A percentile compares a stretch with the other conserved stretches of the same genome.
Evolutionary conservation across 64 coral and sea anemone genomes (phyloP).

Genomic region (Catalaphyllia jardinei): DNA sequence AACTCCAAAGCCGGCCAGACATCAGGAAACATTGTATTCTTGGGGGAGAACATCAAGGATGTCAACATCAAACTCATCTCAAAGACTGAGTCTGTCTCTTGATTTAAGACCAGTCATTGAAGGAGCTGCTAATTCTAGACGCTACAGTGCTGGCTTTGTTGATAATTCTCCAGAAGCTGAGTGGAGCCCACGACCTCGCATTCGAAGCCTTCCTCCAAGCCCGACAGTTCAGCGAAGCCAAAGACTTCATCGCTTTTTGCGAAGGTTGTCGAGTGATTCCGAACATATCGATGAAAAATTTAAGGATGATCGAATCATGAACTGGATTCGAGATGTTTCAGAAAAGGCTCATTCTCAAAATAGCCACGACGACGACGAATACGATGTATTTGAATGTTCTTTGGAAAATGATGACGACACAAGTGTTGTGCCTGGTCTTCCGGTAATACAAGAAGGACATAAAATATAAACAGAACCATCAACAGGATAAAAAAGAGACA

Average conservation of each 20-base stretch:
- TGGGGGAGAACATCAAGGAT: constrained; percentile 11
- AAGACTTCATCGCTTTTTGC: neutral
- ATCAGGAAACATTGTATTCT: constrained; percentile 15
- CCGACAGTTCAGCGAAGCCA: constrained; percentile 1
- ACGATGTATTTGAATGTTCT: constrained; percentile 12
- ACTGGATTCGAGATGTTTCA: constrained; percentile 45
- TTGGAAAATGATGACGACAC: constrained; percentile 4
- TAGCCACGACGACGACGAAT: constrained; percentile 19
- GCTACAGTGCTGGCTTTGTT: neutral
- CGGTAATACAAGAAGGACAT: constrained; percentile 20
- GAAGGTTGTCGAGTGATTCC: constrained; percentile 10
- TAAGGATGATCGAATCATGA: constrained; percentile 25
- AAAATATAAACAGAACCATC: neutral
- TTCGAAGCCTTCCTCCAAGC: constrained; percentile 29
- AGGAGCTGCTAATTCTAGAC: neutral
- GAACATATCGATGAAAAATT: constrained; percentile 12
- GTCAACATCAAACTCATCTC: constrained; percentile 5
- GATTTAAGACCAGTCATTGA: neutral
- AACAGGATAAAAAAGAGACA: neutral
- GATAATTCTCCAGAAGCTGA: constrained; percentile 23
- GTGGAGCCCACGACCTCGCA: neutral
- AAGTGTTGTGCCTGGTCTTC: neutral
- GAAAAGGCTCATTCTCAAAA: neutral
- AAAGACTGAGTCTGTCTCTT: neutral
- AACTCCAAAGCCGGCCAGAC: neutral